Evolutionary conservation across 1,140 invertebrate genomes (phyloP).

Genomic region (Meloidogyne exigua): DNA sequence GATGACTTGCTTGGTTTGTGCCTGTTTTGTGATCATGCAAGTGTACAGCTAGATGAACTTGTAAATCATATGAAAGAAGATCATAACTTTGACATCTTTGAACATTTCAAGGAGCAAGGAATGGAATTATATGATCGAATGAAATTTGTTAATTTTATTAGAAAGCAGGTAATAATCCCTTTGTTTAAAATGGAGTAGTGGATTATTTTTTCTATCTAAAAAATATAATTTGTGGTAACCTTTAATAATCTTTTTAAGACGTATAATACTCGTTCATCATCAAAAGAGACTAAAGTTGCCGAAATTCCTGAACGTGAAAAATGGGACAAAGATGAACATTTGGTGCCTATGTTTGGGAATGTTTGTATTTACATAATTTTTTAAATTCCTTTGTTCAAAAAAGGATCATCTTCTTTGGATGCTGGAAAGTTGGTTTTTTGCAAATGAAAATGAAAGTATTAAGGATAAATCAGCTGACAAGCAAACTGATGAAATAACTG

Average conservation of each 20-base stretch:
- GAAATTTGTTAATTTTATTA: constrained; percentile 60
- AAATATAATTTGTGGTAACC: too few species aligned
- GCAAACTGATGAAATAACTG: neutral
- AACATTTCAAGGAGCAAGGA: constrained; percentile 53
- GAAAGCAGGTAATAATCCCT: constrained; percentile 56
- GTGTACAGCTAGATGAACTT: constrained; percentile 45
- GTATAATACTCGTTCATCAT: constrained; percentile 24
- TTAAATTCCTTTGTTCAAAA: constrained; percentile 23
- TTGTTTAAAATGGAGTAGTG: too few species aligned
- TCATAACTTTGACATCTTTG: constrained; percentile 57
- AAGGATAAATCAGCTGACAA: constrained; percentile 8
- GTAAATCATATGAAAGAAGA: constrained; percentile 53
- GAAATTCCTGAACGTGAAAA: constrained; percentile 46
- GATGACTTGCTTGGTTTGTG: constrained; percentile 57
- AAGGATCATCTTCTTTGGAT: constrained; percentile 63
- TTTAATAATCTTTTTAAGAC: constrained; percentile 1
- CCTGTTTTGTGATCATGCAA: constrained; percentile 55
- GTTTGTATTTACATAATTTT: constrained; percentile 10
- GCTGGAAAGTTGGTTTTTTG: constrained; percentile 55
- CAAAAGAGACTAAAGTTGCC: constrained; percentile 28
- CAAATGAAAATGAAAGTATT: constrained; percentile 35
- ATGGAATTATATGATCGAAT: constrained; percentile 55
- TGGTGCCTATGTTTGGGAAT: constrained; percentile 57
- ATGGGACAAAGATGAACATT: constrained; percentile 61
- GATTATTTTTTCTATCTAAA: too few species aligned